These are phyloP conservation scores for Numenius arquata DNA, from an alignment of 2,113 vertebrate species.

Conservation along the genomic window DNA sequence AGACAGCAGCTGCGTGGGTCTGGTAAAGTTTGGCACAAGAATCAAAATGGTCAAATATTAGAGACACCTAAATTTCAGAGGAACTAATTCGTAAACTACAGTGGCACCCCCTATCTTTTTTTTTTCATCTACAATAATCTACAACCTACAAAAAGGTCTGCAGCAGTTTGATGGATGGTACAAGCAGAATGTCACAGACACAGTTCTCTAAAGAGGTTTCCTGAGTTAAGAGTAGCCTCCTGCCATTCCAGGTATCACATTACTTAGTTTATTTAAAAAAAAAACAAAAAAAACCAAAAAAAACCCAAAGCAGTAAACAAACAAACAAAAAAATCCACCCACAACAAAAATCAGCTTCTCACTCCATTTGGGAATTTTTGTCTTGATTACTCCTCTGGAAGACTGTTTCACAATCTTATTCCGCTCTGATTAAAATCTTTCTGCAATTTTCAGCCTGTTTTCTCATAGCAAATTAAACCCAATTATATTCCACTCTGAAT, in stretches of 20 bases:
- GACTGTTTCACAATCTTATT: background rate
- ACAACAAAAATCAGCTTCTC: background rate
- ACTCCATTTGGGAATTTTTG: background rate
- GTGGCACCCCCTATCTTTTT: background rate
- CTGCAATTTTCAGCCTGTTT: background rate
- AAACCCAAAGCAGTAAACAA: background rate
- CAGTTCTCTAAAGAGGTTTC: background rate
- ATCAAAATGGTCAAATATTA: background rate
- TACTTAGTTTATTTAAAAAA: background rate
- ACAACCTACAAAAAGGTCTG: background rate
- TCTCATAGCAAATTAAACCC: background rate
- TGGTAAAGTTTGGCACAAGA: background rate
- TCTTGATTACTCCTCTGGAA: background rate
- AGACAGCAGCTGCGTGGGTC: background rate
- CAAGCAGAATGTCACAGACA: background rate
- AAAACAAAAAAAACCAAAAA: background rate
- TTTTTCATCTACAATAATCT: background rate
- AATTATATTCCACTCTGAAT: background rate
- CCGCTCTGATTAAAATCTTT: background rate
- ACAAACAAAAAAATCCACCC: background rate
- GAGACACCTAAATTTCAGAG: background rate
- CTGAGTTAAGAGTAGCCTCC: background rate
- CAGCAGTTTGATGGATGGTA: background rate
- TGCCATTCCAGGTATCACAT: background rate
- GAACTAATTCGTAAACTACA: background rate